These are phyloP conservation scores for Drosophila prosaltans DNA, from an alignment of 1,140 invertebrate species.

Conservation along the genomic window DNA sequence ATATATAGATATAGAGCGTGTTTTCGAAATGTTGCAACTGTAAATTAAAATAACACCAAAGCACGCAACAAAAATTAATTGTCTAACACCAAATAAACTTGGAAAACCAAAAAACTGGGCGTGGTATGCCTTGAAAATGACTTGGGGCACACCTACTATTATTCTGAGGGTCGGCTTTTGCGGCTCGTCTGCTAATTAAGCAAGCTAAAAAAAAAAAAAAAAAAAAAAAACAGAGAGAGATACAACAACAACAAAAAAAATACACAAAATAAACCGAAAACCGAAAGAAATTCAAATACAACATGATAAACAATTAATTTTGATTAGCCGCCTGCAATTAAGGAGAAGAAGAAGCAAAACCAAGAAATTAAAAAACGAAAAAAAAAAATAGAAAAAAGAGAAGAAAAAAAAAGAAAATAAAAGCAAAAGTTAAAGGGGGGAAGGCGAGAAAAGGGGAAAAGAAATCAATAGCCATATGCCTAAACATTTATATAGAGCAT, in stretches of 20 bases:
- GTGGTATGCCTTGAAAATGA: slow-evolving; percentile 25
- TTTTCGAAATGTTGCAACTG: slow-evolving; percentile 61
- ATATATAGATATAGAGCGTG: slow-evolving; percentile 47
- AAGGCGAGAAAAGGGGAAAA: slow-evolving; percentile 37
- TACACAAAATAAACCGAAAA: slow-evolving; percentile 45
- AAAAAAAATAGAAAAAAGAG: not conserved
- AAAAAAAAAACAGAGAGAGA: not conserved
- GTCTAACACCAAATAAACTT: slow-evolving; percentile 82
- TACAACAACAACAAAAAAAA: not conserved
- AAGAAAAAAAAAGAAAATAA: slow-evolving; percentile 4
- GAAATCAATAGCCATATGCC: slow-evolving; percentile 61
- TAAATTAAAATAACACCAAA: slow-evolving; percentile 79
- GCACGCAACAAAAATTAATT: slow-evolving; percentile 83
- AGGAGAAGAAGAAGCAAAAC: slow-evolving; percentile 23
- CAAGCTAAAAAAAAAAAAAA: slow-evolving; percentile 20
- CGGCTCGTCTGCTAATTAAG: slow-evolving; percentile 74
- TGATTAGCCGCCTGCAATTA: slow-evolving; percentile 77
- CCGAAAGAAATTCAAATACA: slow-evolving; percentile 77
- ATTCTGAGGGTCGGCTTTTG: slow-evolving; percentile 37
- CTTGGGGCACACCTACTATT: slow-evolving; percentile 65
- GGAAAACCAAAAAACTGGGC: slow-evolving; percentile 33
- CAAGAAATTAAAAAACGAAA: not conserved
- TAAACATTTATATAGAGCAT: slow-evolving; percentile 7
- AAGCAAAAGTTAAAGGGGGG: slow-evolving; percentile 8
- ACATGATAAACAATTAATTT: slow-evolving; percentile 82